Evolutionary conservation across 2,888 invertebrate species (phyloP), one percentile per base, ranked within the genome.

Genomic region (Latheticus oryzae): DNA sequence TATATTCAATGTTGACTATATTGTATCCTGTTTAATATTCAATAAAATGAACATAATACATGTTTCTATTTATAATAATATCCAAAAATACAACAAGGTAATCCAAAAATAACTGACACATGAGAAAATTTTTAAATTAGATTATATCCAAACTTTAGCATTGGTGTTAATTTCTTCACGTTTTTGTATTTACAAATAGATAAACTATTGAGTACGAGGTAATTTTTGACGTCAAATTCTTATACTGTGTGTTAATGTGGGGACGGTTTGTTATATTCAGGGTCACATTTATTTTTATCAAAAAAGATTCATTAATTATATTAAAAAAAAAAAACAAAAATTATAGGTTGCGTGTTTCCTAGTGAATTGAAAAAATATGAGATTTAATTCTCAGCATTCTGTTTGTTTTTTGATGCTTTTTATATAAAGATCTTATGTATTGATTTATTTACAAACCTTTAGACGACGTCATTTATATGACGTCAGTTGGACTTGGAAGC

Each of bases 161-260:
- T 21, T 21, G 21, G 21, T 26, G 26, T n/a, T 26, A n/a, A 8
- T 26, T 5, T 5, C 26, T n/a, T 26, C 8, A n/a, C 5, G 21
- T 19, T 5, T 19, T 33, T 33, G 38, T 13, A 5, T 3, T 38
- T 19, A 9, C n/a, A 23, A 23, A 23, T 15, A 38, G 50, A 50
- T 50, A 38, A 26, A n/a, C n/a, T 63, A 67, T 64, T 50, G 63
- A 58, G 65, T 57, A 54, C 67, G 67, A 69, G 68, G 69, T 68
- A 64, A 69, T 65, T 65, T 60, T 64, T 69, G 68, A 69, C 68
- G 68, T 69, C 68, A 69, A n/a, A 58, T 58, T 53, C 60, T 66
- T 68, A 68, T 64, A 67, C 64, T 64, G 64, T 65, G 62, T 66
- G 56, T 63, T 62, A 65, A 53, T 58, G 53, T 53, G 57, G 55